Conservation (phyloP, 2,888 invertebrate species). For the Nymphalis c-album region DNA sequence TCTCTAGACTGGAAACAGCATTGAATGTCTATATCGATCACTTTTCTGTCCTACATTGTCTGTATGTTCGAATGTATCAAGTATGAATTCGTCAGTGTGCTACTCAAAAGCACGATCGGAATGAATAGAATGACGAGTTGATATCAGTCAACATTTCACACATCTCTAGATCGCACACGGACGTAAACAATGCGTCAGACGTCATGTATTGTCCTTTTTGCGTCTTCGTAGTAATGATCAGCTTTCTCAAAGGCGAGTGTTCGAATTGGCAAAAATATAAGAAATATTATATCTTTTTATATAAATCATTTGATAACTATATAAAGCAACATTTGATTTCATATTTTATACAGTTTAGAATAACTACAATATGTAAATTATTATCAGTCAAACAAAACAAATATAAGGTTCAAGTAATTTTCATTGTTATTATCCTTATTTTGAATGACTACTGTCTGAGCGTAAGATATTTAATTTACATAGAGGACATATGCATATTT, state of each 20-base stretch:
- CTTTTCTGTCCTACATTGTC: neutral
- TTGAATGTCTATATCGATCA: neutral
- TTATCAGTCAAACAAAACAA: neutral
- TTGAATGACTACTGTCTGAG: neutral
- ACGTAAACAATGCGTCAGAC: neutral
- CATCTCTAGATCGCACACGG: neutral
- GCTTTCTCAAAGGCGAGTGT: neutral
- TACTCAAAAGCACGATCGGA: neutral
- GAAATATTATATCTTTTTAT: too few relatives aligned
- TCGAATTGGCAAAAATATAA: too few relatives aligned
- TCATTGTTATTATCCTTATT: constrained; percentile 1
- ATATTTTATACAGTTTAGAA: neutral
- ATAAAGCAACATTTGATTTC: neutral
- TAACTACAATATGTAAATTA: neutral
- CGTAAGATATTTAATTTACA: neutral
- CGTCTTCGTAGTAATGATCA: neutral
- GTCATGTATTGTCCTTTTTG: constrained; percentile 1
- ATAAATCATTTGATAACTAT: too few relatives aligned
- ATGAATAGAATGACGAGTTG: constrained; percentile 7
- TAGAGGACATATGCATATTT: too few relatives aligned
- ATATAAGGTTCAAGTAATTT: neutral
- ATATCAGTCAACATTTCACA: neutral
- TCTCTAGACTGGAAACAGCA: too few relatives aligned
- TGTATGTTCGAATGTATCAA: neutral
- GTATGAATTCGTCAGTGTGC: neutral